Evolutionary conservation across 1,140 invertebrate species (phyloP), one percentile per base, ranked within the genome.

Genomic region (Paraescarpia echinospica): DNA sequence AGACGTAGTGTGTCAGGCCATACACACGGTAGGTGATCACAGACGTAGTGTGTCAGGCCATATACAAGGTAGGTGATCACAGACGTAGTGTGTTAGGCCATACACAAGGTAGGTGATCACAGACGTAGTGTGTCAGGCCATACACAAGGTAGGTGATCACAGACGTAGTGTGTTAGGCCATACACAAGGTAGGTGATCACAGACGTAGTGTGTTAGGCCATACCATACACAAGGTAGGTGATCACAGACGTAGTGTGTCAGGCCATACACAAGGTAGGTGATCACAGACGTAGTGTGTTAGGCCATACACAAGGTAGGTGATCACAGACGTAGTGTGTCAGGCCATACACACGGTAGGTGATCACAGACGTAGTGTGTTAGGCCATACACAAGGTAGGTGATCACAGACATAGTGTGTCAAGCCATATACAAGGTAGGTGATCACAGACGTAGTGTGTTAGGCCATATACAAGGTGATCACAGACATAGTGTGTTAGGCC

Each of bases 161-260:
- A 93, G 96, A 97, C 93, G 96, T 97, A 31, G 93, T 97, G 6
- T 96, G 96, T 91, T 96, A 97, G 93, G 96, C 96, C 9, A 97
- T 97, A 90, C 96, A 96, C 92, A 97, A 97, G 95, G 96, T 97
- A 91, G 93, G 89, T n/a, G 59, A 12, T 41, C 89, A 33, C 89
- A 41, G 12, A 41, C 12, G n/a, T n/a, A 41, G 12, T 41, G 41
- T 41, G 41, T 6, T 41, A n/a, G n/a, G n/a, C n/a, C n/a, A n/a
- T n/a, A n/a, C n/a, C n/a, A n/a, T n/a, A n/a, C n/a, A n/a, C n/a
- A n/a, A n/a, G n/a, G n/a, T n/a, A n/a, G n/a, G n/a, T n/a, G n/a
- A n/a, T n/a, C n/a, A 97, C 97, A 93, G 96, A 97, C 93, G 96
- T 97, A 31, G 93, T 97, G 6, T 96, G 96, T 91, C 96, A 97